Base-by-base conservation (phyloP, 2,113 vertebrate genomes). In the Prionailurus bengalensis region DNA sequence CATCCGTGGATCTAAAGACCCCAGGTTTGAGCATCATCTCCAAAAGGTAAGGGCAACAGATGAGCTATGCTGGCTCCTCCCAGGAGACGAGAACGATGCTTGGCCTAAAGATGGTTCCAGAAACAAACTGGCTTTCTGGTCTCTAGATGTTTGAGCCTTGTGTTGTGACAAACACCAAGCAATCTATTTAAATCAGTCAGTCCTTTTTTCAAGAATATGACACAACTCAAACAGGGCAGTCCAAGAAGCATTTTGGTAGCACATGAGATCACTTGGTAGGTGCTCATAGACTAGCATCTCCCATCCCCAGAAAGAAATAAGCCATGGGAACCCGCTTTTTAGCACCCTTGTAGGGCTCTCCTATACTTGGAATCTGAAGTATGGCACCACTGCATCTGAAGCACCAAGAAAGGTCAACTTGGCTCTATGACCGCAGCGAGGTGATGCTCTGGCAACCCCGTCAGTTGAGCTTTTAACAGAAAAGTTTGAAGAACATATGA, bases 71-170 rank as follows among this genome's bases (percentile, higher is more conserved):
- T 86, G 73, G 61, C 33, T 86, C 58, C 36, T 71, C 16, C 58
- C 45, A 71, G 21, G 45, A 83, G 70, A 84, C 51, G 70, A 90
- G 42, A n/a, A 53, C 63, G 21, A 81, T 12, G 36, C 5, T 70
- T 73, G 55, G 33, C 65, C 76, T 81, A 81, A 92, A 55, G 84
- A 94, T 36, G 14, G 51, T 63, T 96, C 91, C n/a, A 84, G 53
- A 95, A 97, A 96, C 97, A 89, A 94, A 81, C 58, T n/a, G 19
- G 74, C 48, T 91, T 74, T 89, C 48, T 61, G 31, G 39, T 68
- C 48, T 74, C 93, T 94, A 90, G 55, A 94, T 51, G 33, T 86
- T 66, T 65, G 68, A 91, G 42, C 29, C 78, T 91, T 68, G 25
- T n/a, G 27, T 66, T 29, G 55, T 89, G 79, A 92, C 33, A 61